Evolutionary conservation across 2,888 invertebrate species (phyloP), one percentile per base, ranked within the genome.

Genomic region (Listrodromus nycthemerus): DNA sequence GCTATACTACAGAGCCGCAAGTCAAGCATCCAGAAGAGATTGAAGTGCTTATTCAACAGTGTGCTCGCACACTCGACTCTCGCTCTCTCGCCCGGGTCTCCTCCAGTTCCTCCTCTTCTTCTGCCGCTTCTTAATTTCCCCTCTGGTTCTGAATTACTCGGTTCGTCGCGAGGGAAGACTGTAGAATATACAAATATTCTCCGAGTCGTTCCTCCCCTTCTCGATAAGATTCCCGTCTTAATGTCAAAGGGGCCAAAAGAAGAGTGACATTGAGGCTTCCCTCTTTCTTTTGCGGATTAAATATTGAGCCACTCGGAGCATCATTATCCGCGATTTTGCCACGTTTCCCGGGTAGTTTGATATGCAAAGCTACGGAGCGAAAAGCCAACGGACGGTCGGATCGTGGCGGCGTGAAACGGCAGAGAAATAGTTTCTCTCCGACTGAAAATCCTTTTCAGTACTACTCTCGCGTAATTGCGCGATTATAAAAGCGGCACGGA

Each of bases 21-120:
- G 85, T 89, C 89, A 89, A 90, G 89, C 88, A 87, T 82, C 89
- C 89, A 89, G 88, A 88, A 89, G 89, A 89, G 88, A 90, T 90
- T 90, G 61, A 87, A 90, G 90, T 90, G 89, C 89, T 90, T 89
- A 89, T 89, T 89, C 89, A 89, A 89, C 88, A 89, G 87, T 79
- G 71, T 85, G 87, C 87, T 88, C 86, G 86, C 87, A 86, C 86
- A 87, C 86, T 82, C 86, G 83, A 84, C 77, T 81, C 73, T 84
- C 85, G 83, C 84, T 83, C 79, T 80, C 83, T 86, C 85, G 80
- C 82, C 73, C 21, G 55, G 61, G 45, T 77, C 50, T 33, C 66
- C 61, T 52, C 80, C 52, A 78, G 71, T 58, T 30, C 24, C 50
- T 48, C 21, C 61, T 77, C 71, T 37, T 21, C 41, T 58, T 48